Evolutionary conservation across 1,140 invertebrate genomes (phyloP).

Genomic region (Drosophila fuyamai): DNA sequence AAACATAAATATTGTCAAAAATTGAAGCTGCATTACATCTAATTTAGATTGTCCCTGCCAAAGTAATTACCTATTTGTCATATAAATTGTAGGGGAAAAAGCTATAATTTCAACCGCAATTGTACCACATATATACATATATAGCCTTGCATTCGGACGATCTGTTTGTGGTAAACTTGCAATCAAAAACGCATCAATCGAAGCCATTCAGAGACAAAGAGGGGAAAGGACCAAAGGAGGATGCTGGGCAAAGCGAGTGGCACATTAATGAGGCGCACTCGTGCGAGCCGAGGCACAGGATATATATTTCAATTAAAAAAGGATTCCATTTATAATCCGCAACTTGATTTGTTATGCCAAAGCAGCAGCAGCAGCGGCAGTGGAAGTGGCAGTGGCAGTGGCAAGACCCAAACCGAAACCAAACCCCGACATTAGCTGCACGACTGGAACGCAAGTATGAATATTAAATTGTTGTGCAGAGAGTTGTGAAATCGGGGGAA

Average conservation of each 20-base stretch:
- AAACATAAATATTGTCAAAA: no score
- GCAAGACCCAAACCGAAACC: conserved; percentile 37
- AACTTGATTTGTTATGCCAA: conserved; percentile 74
- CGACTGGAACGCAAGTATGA: conserved; percentile 79
- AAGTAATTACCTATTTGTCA: not conserved
- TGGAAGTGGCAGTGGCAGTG: not conserved
- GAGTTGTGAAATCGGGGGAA: conserved; percentile 63
- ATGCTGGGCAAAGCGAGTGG: conserved; percentile 2
- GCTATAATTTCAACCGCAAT: conserved; percentile 1
- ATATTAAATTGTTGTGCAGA: conserved; percentile 78
- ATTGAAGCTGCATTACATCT: not conserved
- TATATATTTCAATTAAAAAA: conserved; percentile 82
- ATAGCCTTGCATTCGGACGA: conserved; percentile 45
- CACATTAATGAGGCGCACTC: conserved; percentile 70
- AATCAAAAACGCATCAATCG: conserved; percentile 83
- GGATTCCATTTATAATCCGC: conserved; percentile 74
- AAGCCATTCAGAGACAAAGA: conserved; percentile 26
- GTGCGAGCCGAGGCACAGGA: conserved; percentile 35
- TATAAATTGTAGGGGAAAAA: not conserved
- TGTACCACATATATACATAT: conserved; percentile 7
- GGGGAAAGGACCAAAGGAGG: not conserved
- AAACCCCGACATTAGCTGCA: conserved; percentile 66
- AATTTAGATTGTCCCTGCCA: not conserved
- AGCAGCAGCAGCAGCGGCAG: conserved; percentile 22
- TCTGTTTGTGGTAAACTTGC: conserved; percentile 79